Conservation (phyloP, 2,113 vertebrate genomes). For the Melozone crissalis region DNA sequence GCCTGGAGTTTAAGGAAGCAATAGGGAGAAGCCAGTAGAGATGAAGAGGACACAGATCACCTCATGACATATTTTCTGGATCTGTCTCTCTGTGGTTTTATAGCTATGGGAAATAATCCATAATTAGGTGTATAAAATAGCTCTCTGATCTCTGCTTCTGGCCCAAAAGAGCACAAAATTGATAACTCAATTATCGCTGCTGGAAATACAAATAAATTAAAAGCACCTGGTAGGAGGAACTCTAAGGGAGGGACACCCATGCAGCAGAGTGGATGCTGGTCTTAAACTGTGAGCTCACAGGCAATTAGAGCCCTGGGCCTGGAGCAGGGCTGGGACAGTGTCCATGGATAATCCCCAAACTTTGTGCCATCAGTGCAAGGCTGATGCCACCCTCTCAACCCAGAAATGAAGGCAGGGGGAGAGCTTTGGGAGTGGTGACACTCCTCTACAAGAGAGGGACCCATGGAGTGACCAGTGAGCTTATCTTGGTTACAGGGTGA, state of each 20-base stretch:
- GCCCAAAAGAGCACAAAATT: constrained; percentile 57
- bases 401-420: not conserved
- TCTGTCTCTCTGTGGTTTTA: constrained; percentile 10
- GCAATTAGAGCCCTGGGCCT: not conserved
- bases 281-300: not conserved
- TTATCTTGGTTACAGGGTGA: not conserved
- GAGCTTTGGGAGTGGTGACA: not conserved
- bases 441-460: not conserved
- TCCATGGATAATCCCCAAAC: not conserved
- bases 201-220: constrained; percentile 68
- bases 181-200: constrained; percentile 62
- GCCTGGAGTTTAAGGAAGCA: not conserved
- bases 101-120: constrained; percentile 54
- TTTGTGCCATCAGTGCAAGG: not conserved
- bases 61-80: not conserved
- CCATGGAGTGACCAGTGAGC: not conserved
- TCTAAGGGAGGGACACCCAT: not conserved
- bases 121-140: constrained; percentile 58
- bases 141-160: constrained; percentile 56
- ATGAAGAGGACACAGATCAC: not conserved
- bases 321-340: not conserved
- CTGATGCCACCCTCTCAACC: not conserved
- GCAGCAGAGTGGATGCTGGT: not conserved
- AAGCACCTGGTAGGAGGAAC: constrained; percentile 20
- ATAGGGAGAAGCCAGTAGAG: not conserved